phyloP scores from a whole-genome alignment of 2,888 invertebrate genomes.

The Fragum fragum region DNA sequence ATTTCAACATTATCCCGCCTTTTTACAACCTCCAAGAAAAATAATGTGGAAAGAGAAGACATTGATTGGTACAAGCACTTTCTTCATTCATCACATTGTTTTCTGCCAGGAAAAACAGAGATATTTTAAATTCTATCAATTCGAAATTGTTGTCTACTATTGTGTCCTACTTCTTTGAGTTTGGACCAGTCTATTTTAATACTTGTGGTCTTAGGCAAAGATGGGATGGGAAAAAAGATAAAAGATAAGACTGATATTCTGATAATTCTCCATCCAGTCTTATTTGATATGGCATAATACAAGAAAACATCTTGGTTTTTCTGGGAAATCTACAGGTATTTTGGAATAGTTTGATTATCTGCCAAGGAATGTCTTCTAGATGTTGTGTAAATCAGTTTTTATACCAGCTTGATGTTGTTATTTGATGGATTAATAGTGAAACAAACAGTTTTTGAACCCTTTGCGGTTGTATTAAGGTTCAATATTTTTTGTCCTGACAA shows the following conservation, averaged over 20 bases:
- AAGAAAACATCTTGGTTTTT: not conserved
- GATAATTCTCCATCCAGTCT: not conserved
- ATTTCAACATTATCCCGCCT: too few relatives aligned
- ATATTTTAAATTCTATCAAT: too few relatives aligned
- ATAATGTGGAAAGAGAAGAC: too few relatives aligned
- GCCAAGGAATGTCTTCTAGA: conserved; percentile 29
- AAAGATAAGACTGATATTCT: conserved; percentile 12
- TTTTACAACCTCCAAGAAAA: too few relatives aligned
- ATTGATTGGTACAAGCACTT: too few relatives aligned
- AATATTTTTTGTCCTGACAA: too few relatives aligned
- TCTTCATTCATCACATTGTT: too few relatives aligned
- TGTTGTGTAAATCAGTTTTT: conserved; percentile 9
- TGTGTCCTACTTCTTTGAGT: too few relatives aligned
- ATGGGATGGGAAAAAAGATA: not conserved
- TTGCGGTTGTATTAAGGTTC: too few relatives aligned
- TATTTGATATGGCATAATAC: conserved; percentile 19
- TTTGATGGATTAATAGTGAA: not conserved
- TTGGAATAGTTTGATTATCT: conserved; percentile 8
- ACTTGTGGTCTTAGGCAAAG: not conserved
- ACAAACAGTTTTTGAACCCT: not conserved
- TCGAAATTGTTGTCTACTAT: too few relatives aligned
- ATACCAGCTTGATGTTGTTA: not conserved
- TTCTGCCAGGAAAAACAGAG: too few relatives aligned
- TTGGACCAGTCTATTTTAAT: too few relatives aligned
- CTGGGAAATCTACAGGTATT: conserved; percentile 16